Base-by-base conservation (phyloP, 2,797 vertebrate species). In the Periparus ater region DNA sequence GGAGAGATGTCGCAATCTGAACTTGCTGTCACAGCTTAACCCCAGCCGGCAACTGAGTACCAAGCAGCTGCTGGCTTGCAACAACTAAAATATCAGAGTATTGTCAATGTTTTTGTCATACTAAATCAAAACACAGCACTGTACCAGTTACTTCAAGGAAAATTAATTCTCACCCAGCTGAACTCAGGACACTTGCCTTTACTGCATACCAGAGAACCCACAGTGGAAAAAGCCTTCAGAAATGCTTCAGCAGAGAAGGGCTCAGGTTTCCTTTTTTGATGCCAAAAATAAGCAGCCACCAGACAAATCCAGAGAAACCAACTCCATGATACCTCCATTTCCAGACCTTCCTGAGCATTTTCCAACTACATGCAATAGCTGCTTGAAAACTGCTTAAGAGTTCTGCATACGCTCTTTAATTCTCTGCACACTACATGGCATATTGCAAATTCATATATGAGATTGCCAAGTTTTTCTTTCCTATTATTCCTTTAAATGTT, bases 241-340 rank as follows among this genome's bases (percentile, higher is more conserved):
- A 93, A 85, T 6, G 44, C 32, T 82, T 55, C 51, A 55, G 67
- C 17, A 72, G 47, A 66, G 38, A 74, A 85, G n/a, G 32, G 48
- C 63, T 85, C 85, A 76, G 44, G 54, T 79, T 95, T 89, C 74
- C 48, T 42, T 65, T 80, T 65, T 34, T 22, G 51, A 62, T 82
- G 82, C 55, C 89, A 89, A 87, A 87, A 89, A 79, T n/a, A 19
- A 74, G 48, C 79, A 92, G 62, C 36, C 76, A 90, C n/a, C 2
- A 15, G 80, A 79, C 67, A 94, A 85, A 88, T 48, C 25, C 61
- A 76, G 82, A 95, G 75, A 66, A 91, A 87, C 17, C 36, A 88
- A 36, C 38, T 85, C 40, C 18, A 14, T 0, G 2, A 23, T 23
- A 85, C 22, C 53, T 88, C 44, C 10, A 38, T 29, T 83, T 79